phyloP scores from a whole-genome alignment of 2,113 vertebrate species.

The Catagonus wagneri region DNA sequence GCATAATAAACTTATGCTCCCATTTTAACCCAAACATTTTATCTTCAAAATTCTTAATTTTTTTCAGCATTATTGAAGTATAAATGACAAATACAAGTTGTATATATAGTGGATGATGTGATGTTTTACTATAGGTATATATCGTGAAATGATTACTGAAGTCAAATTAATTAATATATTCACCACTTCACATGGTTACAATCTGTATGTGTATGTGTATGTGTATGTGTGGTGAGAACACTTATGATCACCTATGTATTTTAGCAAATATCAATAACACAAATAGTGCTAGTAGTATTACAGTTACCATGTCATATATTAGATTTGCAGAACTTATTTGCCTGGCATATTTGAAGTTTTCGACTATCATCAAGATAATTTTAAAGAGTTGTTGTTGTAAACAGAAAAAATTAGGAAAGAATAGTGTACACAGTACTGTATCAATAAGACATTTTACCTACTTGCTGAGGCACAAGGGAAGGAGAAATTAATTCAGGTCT shows the following conservation, averaged over 20 bases:
- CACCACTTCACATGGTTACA: background rate
- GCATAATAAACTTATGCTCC: background rate
- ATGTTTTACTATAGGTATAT: background rate
- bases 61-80: background rate
- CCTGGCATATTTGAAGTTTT: background rate
- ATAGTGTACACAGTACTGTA: fast-evolving
- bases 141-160: background rate
- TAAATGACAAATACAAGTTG: background rate
- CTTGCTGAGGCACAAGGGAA: background rate
- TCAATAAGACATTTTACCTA: background rate
- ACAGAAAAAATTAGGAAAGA: background rate
- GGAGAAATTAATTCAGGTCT: background rate
- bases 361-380: too few species aligned
- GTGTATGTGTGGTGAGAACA: background rate
- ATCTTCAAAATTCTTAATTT: background rate
- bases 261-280: background rate
- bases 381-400: background rate
- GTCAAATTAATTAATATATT: background rate
- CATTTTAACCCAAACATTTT: background rate
- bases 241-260: background rate
- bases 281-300: background rate
- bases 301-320: background rate
- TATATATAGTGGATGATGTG: background rate
- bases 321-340: background rate
- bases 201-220: background rate